Base-by-base conservation (phyloP, 2,797 vertebrate species). In the Fundulus diaphanus region DNA sequence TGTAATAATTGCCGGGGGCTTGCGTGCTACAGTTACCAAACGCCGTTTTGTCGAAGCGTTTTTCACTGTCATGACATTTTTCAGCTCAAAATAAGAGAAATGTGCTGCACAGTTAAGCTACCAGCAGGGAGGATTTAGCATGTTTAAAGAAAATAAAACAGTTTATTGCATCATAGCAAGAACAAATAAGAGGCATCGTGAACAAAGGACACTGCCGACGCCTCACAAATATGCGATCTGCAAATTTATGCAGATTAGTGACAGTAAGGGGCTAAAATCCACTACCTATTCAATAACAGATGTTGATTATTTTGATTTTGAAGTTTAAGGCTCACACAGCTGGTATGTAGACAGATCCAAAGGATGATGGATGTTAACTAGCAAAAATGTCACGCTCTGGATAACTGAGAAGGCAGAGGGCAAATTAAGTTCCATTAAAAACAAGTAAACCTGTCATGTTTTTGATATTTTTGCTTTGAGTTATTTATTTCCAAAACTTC, bases 1-100 rank as follows among this genome's bases (percentile, higher is more conserved):
- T 84, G 88, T 82, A 87, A 88, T 86, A 89, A 87, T 82, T 89
- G 86, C 90, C 89, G 84, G 80, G 73, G 87, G 86, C 76, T 87
- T 88, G 84, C 78, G 71, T 90, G 89, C 86, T 70, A 80, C 81
- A 84, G 84, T 80, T 83, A 76, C 74, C 46, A 51, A 76, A 81
- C 48, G 9, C 81, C 83, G 71, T 57, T 77, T 78, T 74, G 77
- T 71, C 70, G 74, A 82, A 81, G 78, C 13, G 40, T 77, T 81
- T 78, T 73, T 70, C 65, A 67, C 68, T 29, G 61, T 15, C 68
- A 69, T 80, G 76, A 82, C 49, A 78, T 81, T 74, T 68, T 78
- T 77, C 52, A 72, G 74, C 81, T 74, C 24, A 66, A 35, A 35
- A 20, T 61, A 35, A 65, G 2, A 13, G 5, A 40, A 24, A n/a